A percentile compares a stretch with the other conserved stretches of the same genome.
phyloP scores from a whole-genome alignment of 2,888 invertebrate species.

The Phortica okadai region DNA sequence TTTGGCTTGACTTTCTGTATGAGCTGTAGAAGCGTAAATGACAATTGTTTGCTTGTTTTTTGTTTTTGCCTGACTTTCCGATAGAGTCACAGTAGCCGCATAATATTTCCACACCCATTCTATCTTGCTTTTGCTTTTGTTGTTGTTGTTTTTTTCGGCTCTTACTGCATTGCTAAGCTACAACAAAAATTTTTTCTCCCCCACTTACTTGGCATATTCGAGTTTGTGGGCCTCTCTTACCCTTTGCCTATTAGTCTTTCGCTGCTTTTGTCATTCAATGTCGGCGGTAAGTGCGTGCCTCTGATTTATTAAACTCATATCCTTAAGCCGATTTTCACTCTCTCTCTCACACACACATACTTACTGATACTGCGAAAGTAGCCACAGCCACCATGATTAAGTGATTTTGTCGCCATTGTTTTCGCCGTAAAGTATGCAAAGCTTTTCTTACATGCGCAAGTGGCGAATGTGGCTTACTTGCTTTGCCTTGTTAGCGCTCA shows the following conservation, averaged over 20 bases:
- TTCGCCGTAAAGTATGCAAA: slow-evolving; percentile 40
- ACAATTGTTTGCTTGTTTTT: too few relatives aligned
- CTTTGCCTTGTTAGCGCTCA: slow-evolving; percentile 5
- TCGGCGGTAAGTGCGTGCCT: slow-evolving; percentile 24
- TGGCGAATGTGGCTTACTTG: background rate
- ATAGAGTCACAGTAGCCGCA: too few relatives aligned
- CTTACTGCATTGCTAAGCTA: too few relatives aligned
- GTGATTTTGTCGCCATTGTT: slow-evolving; percentile 72
- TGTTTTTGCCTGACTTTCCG: too few relatives aligned
- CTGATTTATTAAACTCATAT: slow-evolving; percentile 32
- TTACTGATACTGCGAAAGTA: slow-evolving; percentile 54
- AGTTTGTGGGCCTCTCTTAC: too few relatives aligned
- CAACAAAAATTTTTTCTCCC: too few relatives aligned
- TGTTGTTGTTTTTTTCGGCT: too few relatives aligned
- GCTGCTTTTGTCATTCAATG: slow-evolving; percentile 16
- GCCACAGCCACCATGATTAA: slow-evolving; percentile 70
- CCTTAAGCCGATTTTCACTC: slow-evolving; percentile 23
- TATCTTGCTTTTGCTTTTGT: too few relatives aligned
- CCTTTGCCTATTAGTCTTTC: background rate
- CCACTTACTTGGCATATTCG: too few relatives aligned
- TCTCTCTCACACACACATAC: background rate
- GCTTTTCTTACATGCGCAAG: slow-evolving; percentile 5
- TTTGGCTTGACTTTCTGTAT: too few relatives aligned
- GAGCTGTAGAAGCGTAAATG: too few relatives aligned
- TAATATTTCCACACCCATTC: too few relatives aligned